These are phyloP conservation scores for Zhuqinia jingwanae DNA, from an alignment of 2,888 invertebrate genomes.

Conservation along the genomic window DNA sequence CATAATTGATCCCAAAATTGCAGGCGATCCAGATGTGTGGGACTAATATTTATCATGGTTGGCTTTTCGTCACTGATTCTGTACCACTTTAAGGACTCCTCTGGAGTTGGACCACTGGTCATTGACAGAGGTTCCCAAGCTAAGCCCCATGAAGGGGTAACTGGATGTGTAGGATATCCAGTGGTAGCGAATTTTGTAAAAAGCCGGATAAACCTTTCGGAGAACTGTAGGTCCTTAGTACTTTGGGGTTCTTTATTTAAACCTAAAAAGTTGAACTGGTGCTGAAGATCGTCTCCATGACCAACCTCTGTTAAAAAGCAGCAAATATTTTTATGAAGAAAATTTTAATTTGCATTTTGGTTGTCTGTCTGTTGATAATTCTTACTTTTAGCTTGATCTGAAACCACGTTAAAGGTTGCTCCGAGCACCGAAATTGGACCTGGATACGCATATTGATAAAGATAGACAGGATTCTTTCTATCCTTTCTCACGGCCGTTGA, in stretches of 20 bases:
- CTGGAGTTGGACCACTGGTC: too few relatives aligned
- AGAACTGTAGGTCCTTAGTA: background rate
- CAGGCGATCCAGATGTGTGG: background rate
- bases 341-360: background rate
- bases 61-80: background rate
- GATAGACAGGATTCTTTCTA: conserved; percentile 32
- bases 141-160: background rate
- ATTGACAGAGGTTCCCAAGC: background rate
- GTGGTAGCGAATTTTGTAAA: background rate
- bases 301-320: conserved; percentile 35
- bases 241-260: background rate
- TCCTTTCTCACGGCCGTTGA: too few relatives aligned
- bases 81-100: background rate
- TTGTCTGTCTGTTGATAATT: background rate
- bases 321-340: background rate
- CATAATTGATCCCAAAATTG: background rate
- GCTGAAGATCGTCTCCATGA: conserved; percentile 54
- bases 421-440: conserved; percentile 34
- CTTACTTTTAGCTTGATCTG: background rate
- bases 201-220: background rate
- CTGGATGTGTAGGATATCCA: background rate
- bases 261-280: background rate
- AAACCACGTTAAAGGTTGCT: too few relatives aligned
- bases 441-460: conserved; percentile 51
- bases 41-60: too few relatives aligned